Evolutionary conservation across 2,888 invertebrate species (phyloP), one percentile per base, ranked within the genome.

Genomic region (Drosophila diplacantha): DNA sequence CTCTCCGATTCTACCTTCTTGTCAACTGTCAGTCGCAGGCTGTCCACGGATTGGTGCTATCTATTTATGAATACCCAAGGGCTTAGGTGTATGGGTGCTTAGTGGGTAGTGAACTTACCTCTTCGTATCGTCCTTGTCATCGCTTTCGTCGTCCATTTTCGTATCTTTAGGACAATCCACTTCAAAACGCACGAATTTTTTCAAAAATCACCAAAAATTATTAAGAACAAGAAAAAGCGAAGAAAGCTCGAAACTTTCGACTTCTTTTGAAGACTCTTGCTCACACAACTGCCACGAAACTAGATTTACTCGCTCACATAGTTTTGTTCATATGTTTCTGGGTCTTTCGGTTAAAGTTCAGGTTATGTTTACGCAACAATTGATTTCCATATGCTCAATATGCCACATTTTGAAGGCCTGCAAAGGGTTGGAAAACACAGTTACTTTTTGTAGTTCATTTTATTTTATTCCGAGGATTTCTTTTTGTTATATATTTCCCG

Each of bases 111-210:
- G 52, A 53, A 44, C 88, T 88, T 89, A 94, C 95, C 95, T 91
- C 90, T 95, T 95, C 12, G 94, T 92, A 82, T 93, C 93, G 88
- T 95, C 95, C 89, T 94, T 94, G 81, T 95, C 95, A 83, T 95
- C 95, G 51, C 92, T 93, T 76, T 95, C 95, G 86, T 95, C 94
- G 62, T 94, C 94, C 93, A 94, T 93, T 55, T 83, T 85, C 57
- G 76, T 72, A 60, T 74, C 71, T 69, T 64, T 73, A 68, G 66
- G 64, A 56, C 77, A 83, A 75, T 83, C 84, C 83, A 71, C 73
- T 69, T 64, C 52, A 14, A 52, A 22, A 14, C 46, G 29, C 26
- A 39, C 38, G 31, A 60, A 18, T 51, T 31, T 46, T 52, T 46
- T 50, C 20, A 2, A 24, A 43, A 47, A 52, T 14, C 49, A 32